These are phyloP conservation scores for Drosophila nigromelanica DNA, from an alignment of 1,140 invertebrate species.

Conservation along the genomic window DNA sequence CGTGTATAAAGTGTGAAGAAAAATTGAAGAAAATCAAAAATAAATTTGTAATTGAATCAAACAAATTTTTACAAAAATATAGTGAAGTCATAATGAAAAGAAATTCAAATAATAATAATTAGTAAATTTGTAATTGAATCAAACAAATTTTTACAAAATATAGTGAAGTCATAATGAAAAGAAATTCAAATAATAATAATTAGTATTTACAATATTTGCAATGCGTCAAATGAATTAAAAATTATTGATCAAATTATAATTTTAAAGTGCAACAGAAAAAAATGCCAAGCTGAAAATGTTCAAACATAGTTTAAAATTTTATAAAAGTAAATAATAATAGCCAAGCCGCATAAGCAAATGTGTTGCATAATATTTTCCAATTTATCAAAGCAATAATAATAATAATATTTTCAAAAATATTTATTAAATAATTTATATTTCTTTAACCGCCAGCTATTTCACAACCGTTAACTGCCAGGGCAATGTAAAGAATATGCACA, in stretches of 20 bases:
- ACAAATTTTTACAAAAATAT: neutral
- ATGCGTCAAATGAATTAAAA: too few relatives aligned
- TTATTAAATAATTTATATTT: neutral
- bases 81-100: neutral
- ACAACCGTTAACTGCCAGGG: conserved; percentile 44
- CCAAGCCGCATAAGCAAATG: too few relatives aligned
- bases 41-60: neutral
- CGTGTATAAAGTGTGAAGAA: conserved; percentile 4
- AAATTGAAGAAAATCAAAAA: neutral
- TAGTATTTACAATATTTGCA: too few relatives aligned
- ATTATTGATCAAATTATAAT: too few relatives aligned
- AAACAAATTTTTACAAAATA: neutral
- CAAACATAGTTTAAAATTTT: too few relatives aligned
- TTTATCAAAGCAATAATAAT: neutral
- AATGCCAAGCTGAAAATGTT: too few relatives aligned
- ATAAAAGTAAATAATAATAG: too few relatives aligned
- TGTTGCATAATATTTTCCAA: neutral
- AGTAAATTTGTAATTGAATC: neutral
- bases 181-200: neutral
- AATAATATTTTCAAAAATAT: neutral
- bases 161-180: neutral
- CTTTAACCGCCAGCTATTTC: neutral
- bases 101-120: neutral
- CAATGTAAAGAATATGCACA: conserved; percentile 43
- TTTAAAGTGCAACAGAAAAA: too few relatives aligned